Evolutionary conservation across 2,797 vertebrate genomes (phyloP).

Genomic region (Poeciliopsis gracilis): DNA sequence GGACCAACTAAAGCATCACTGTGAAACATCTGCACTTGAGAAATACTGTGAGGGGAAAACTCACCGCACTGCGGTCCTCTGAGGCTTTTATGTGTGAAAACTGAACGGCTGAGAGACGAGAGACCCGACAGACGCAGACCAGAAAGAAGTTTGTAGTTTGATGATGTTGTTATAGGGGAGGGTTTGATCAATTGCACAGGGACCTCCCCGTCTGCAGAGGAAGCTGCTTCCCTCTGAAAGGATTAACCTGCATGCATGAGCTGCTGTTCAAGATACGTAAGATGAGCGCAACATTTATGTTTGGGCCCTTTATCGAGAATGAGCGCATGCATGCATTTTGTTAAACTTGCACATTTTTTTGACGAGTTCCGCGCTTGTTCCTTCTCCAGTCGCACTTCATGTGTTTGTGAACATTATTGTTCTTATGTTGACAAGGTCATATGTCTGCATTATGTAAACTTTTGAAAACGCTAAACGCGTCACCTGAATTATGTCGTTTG

Average conservation of each 20-base stretch:
- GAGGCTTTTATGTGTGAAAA: neutral
- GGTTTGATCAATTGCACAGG: conserved; percentile 1
- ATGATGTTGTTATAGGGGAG: conserved; percentile 9
- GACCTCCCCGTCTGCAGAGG: conserved; percentile 53
- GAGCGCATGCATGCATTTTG: neutral
- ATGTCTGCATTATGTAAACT: neutral
- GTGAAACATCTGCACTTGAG: neutral
- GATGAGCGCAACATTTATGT: neutral
- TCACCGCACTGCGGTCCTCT: conserved; percentile 33
- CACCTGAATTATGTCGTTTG: neutral
- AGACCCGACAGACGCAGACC: conserved; percentile 5
- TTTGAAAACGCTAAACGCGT: neutral
- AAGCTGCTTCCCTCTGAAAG: conserved; percentile 22
- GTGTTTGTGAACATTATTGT: neutral
- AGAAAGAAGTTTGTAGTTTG: conserved; percentile 13
- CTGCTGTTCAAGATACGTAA: neutral
- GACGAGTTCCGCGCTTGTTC: neutral
- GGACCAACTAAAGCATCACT: neutral
- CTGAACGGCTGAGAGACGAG: conserved; percentile 1
- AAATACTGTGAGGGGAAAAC: conserved; percentile 1
- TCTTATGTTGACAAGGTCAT: neutral
- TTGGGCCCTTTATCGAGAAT: neutral
- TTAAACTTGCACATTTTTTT: neutral
- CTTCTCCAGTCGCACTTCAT: neutral
- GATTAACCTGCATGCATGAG: neutral